Conservation (phyloP, 2,113 vertebrate species). For the Nesoenas mayeri region DNA sequence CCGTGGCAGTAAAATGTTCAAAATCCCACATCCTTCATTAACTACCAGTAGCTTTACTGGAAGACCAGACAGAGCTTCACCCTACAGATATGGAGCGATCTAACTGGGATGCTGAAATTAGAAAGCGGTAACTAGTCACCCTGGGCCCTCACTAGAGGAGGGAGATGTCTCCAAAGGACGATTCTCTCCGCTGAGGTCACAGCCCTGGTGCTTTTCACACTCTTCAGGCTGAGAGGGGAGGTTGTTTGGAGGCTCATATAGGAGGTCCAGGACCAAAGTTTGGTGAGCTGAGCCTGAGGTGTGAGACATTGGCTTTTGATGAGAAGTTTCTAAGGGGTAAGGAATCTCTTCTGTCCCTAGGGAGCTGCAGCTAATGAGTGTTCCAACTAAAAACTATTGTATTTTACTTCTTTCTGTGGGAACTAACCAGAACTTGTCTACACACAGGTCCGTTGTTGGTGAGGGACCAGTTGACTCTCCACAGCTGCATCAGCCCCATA, state of each 20-base stretch:
- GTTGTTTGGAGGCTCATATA: background rate
- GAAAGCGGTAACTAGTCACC: background rate
- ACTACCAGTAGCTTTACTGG: background rate
- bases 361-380: background rate
- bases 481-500: background rate
- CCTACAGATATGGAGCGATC: background rate
- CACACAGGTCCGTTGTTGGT: background rate
- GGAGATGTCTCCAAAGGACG: background rate
- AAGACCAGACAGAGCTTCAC: background rate
- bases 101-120: background rate
- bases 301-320: fast-evolving
- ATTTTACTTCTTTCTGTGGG: background rate
- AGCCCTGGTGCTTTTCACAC: background rate
- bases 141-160: background rate
- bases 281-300: background rate
- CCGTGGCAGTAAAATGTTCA: background rate
- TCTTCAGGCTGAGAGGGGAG: background rate
- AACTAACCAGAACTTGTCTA: background rate
- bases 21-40: background rate
- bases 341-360: background rate
- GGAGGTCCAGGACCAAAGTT: background rate
- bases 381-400: fast-evolving
- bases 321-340: background rate
- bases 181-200: background rate
- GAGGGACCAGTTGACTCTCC: background rate